Evolutionary conservation across 2,797 vertebrate species (phyloP).

Genomic region (Manis pentadactyla): DNA sequence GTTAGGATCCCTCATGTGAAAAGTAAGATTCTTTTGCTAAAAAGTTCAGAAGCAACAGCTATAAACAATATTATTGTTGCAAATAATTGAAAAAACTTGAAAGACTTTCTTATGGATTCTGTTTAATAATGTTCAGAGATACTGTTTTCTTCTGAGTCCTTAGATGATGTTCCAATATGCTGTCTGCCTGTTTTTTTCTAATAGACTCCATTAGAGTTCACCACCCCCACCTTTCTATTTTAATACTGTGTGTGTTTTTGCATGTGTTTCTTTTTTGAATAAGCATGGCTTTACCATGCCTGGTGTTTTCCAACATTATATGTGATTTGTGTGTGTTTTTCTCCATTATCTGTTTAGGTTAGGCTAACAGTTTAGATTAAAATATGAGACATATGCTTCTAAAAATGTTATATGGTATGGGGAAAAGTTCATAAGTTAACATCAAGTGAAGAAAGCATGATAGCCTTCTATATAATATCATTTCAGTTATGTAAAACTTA

Average conservation of each 20-base stretch:
- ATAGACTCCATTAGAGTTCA: background rate
- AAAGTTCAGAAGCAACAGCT: slow-evolving; percentile 65
- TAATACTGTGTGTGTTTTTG: background rate
- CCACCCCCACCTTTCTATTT: background rate
- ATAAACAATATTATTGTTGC: slow-evolving; percentile 67
- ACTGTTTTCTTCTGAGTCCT: slow-evolving; percentile 28
- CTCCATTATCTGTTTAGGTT: background rate
- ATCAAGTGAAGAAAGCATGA: background rate
- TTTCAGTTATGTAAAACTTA: background rate
- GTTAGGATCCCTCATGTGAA: background rate
- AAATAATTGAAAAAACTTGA: slow-evolving; percentile 69
- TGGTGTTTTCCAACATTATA: background rate
- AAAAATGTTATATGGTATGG: background rate
- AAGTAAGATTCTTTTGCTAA: slow-evolving; percentile 30
- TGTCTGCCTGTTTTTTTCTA: slow-evolving; percentile 35
- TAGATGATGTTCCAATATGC: slow-evolving; percentile 61
- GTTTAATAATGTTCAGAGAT: slow-evolving; percentile 67
- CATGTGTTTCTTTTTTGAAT: slow-evolving; percentile 5
- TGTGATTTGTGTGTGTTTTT: background rate
- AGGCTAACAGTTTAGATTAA: background rate
- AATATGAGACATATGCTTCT: background rate
- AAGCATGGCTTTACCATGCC: background rate
- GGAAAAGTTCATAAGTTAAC: background rate
- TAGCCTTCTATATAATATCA: background rate
- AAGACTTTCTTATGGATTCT: slow-evolving; percentile 66